Evolutionary conservation across 2,888 invertebrate genomes (phyloP), one percentile per base, ranked within the genome.

Genomic region (Acleris emargana): DNA sequence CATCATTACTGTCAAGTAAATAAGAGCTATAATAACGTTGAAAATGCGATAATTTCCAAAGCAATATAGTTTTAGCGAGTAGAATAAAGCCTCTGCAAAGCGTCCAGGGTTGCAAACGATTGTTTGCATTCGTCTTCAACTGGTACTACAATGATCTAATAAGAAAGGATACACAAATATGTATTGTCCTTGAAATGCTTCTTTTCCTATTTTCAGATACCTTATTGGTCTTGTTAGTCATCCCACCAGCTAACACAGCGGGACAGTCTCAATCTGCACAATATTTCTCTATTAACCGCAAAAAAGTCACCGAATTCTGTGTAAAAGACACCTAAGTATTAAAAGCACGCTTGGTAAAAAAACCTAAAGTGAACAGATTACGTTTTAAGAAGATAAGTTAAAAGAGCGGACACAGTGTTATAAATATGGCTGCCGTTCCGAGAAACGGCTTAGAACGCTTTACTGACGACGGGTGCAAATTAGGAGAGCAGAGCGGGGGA

Each of bases 371-470:
- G 68, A 63, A 50, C 18, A 43, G 38, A 52, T 52, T 38, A 38
- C 51, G 28, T 59, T 67, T 62, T 59, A 51, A 57, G 61, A 47
- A 53, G 64, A 67, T 67, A 63, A 58, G 55, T 60, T 45, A 43
- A 45, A 60, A 67, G 68, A 60, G 63, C 62, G 59, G 58, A 67
- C 64, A 59, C 58, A 45, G 32, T 22, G 45, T 57, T n/a, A 5
- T 5, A 53, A 58, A 25, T 47, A 63, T 64, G 63, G 67, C 54
- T 42, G 63, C 32, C 22, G n/a, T 64, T 64, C 64, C 64, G 64
- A 60, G 64, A 64, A 64, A 55, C 54, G 43, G 57, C 45, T 59
- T 51, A 43, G 42, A 57, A 20, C 28, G 43, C 49, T 38, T 42
- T 54, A n/a, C 49, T 47, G 7, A 9, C 5, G 17, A 22, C 17